Evolutionary conservation across 2,888 invertebrate genomes (phyloP).

Genomic region (Octonoba sinensis): DNA sequence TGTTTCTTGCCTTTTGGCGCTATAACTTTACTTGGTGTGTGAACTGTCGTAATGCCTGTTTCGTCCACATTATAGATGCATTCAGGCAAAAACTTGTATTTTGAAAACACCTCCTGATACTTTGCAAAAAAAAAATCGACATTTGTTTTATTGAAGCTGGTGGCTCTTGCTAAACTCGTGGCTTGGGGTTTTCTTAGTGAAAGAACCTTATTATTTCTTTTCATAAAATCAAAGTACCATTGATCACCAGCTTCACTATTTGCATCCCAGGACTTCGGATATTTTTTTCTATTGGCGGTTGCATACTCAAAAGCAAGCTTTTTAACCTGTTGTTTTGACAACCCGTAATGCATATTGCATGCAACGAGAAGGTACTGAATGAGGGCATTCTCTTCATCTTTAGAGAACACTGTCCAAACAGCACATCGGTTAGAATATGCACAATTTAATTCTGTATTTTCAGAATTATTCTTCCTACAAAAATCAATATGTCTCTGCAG

Average conservation of each 20-base stretch:
- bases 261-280: slow-evolving; percentile 21
- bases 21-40: slow-evolving; percentile 13
- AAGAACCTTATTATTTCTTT: slow-evolving; percentile 25
- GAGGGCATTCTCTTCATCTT: slow-evolving; percentile 11
- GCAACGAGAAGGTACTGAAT: slow-evolving; percentile 4
- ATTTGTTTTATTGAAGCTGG: slow-evolving; percentile 23
- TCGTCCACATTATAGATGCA: slow-evolving; percentile 33
- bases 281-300: slow-evolving; percentile 24
- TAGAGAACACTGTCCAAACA: slow-evolving; percentile 21
- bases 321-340: slow-evolving; percentile 21
- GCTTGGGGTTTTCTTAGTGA: slow-evolving; percentile 25
- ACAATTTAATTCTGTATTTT: slow-evolving; percentile 17
- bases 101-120: slow-evolving; percentile 8
- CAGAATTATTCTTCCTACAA: slow-evolving; percentile 30
- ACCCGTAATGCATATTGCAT: slow-evolving; percentile 21
- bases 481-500: slow-evolving; percentile 15
- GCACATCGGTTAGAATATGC: slow-evolving; percentile 29
- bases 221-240: slow-evolving; percentile 32
- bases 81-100: slow-evolving; percentile 29
- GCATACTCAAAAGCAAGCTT: slow-evolving; percentile 33
- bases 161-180: slow-evolving; percentile 35
- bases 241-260: slow-evolving; percentile 30
- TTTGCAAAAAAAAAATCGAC: slow-evolving; percentile 25
- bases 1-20: slow-evolving; percentile 28
- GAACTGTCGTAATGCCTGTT: slow-evolving; percentile 28